Evolutionary conservation across 2,888 invertebrate species (phyloP).

Genomic region (Polylopha cassiicola): DNA sequence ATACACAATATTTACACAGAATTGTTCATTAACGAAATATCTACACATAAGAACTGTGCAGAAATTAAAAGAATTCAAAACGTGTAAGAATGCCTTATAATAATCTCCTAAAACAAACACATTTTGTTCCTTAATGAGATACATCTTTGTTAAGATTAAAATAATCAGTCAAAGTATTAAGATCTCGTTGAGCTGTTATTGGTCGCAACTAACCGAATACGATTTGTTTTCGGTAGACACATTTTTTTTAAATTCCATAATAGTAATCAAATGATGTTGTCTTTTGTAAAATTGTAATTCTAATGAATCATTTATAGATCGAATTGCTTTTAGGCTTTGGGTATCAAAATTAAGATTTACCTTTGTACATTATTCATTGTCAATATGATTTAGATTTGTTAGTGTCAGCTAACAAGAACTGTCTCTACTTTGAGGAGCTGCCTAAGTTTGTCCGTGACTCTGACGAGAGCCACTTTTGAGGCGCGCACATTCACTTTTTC

Average conservation of each 20-base stretch:
- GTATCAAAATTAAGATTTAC: constrained; percentile 1
- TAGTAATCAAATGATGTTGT: too few relatives aligned
- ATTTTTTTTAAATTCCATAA: too few relatives aligned
- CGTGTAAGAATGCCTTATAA: constrained; percentile 59
- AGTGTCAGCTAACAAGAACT: constrained; percentile 81
- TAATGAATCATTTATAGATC: too few relatives aligned
- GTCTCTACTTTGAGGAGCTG: constrained; percentile 89
- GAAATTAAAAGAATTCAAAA: constrained; percentile 31
- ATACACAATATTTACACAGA: constrained; percentile 57
- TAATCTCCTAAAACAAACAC: constrained; percentile 66
- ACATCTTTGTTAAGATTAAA: constrained; percentile 49
- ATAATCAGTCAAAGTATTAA: constrained; percentile 63
- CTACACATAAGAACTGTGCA: constrained; percentile 16
- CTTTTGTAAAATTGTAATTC: too few relatives aligned
- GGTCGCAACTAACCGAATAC: constrained; percentile 17
- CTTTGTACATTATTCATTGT: constrained; percentile 1
- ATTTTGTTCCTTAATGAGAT: constrained; percentile 69
- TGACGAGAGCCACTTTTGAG: constrained; percentile 87
- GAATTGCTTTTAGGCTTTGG: background rate
- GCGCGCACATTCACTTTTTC: constrained; percentile 88
- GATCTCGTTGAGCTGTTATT: constrained; percentile 58
- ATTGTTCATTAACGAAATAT: constrained; percentile 38
- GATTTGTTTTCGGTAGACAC: constrained; percentile 3
- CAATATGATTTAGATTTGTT: too few relatives aligned
- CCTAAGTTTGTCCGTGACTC: constrained; percentile 89